Evolutionary conservation across 2,797 vertebrate species (phyloP).

Genomic region (Crenuchus spilurus): DNA sequence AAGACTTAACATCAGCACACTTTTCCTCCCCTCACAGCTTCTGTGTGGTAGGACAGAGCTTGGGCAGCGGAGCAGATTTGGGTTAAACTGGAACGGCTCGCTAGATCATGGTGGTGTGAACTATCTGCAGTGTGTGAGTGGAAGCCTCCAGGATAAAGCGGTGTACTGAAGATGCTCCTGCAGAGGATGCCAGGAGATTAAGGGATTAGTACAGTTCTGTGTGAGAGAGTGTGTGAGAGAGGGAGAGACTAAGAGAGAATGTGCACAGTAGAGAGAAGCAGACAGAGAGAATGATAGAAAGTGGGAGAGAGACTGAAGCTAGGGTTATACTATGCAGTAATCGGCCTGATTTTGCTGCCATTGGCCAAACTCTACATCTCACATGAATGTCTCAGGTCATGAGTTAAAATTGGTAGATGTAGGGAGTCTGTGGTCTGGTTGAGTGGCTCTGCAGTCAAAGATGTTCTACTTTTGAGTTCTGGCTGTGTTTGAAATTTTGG

Average conservation of each 20-base stretch:
- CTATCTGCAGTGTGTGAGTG: background rate
- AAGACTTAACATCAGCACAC: background rate
- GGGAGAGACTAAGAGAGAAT: background rate
- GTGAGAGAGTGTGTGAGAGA: background rate
- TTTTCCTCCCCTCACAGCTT: background rate
- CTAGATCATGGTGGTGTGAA: background rate
- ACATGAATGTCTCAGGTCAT: no score
- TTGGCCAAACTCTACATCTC: no score
- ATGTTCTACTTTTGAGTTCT: no score
- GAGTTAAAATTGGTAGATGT: no score
- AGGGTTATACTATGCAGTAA: no score
- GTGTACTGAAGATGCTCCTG: slow-evolving; percentile 27
- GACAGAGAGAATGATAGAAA: no score
- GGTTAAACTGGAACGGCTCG: background rate
- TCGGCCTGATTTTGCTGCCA: no score
- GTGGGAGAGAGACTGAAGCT: no score
- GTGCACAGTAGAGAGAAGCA: no score
- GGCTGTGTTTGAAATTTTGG: no score
- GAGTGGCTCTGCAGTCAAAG: no score
- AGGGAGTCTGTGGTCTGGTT: no score
- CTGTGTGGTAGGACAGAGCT: background rate
- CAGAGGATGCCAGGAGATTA: slow-evolving; percentile 44
- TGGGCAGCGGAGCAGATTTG: background rate
- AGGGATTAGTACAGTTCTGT: slow-evolving; percentile 31
- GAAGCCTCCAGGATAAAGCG: slow-evolving; percentile 11